Percentiles rank a stretch among this genome's conserved stretches.
Conservation (phyloP, 1,140 invertebrate genomes). For the Heliconius melpomene region DNA sequence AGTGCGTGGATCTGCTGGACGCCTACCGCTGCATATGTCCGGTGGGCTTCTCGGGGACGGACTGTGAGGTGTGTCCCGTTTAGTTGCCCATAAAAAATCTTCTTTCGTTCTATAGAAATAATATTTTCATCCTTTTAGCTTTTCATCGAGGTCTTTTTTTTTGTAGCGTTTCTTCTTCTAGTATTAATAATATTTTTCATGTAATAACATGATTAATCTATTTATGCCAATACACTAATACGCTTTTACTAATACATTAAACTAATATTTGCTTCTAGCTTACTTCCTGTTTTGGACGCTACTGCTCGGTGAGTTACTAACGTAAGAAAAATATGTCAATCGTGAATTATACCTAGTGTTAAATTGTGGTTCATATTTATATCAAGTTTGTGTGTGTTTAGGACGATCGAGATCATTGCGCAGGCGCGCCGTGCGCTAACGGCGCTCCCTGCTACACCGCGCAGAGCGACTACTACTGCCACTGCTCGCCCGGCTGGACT, state of each 20-base stretch:
- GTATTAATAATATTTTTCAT: not conserved
- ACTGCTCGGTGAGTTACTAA: constrained; percentile 66
- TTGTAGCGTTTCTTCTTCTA: not conserved
- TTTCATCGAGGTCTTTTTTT: not conserved
- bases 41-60: constrained; percentile 89
- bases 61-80: constrained; percentile 85
- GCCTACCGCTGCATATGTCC: constrained; percentile 91
- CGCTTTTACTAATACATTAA: constrained; percentile 64
- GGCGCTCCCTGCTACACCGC: constrained; percentile 91
- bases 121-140: constrained; percentile 3
- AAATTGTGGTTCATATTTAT: not conserved
- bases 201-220: not conserved
- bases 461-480: constrained; percentile 93
- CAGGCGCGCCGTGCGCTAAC: constrained; percentile 90
- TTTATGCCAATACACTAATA: not conserved
- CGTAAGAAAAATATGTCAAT: not conserved
- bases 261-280: constrained; percentile 72
- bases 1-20: constrained; percentile 91
- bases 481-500: constrained; percentile 92
- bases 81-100: not conserved
- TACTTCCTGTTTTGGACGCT: constrained; percentile 70
- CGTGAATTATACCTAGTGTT: not conserved
- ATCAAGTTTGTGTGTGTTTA: constrained; percentile 53
- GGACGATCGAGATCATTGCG: constrained; percentile 92
- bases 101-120: not conserved